Evolutionary conservation across 2,888 invertebrate genomes (phyloP), one percentile per base, ranked within the genome.

Genomic region (Amblyteles armatorius): DNA sequence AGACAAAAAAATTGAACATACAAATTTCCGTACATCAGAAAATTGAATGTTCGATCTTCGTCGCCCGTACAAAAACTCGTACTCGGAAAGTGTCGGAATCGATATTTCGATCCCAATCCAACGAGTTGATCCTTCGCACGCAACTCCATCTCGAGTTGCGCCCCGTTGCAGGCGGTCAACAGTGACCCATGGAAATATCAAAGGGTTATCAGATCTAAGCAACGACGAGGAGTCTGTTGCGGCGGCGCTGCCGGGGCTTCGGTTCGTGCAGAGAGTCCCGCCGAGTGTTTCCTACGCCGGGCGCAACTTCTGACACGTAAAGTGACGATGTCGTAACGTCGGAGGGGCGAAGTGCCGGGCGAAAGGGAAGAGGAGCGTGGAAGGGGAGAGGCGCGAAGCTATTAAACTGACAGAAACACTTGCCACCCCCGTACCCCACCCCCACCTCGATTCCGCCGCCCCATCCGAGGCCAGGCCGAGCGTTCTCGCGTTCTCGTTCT

Each of bases 351-450:
- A 82, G 82, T 82, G 65, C 71, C 55, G 79, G 80, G 86, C 76
- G 84, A 76, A 87, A 84, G 86, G 78, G 78, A 73, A 72, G 77
- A 80, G 80, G 74, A 78, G 80, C 33, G 72, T 44, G 84, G 84
- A 82, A 83, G 84, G 79, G 91, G 83, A 86, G 86, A 90, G 90
- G 92, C 91, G 92, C 92, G 92, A 93, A 93, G 93, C 94, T 93
- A 94, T 94, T 94, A 94, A 94, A 94, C 94, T 94, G 94, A 94
- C 94, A 94, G 94, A 94, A 93, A 94, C 93, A 93, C 93, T 93
- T 93, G 93, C 93, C 93, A 92, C 92, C 93, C 93, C 92, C 44
- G 44, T 48, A 16, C 44, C 44, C 44, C 44, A 16, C 44, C 44
- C 44, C 44, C 16, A 48, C 44, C 89, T 89, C 89, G 89, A 89